Evolutionary conservation across 2,113 vertebrate species (phyloP), one percentile per base, ranked within the genome.

Genomic region (Nothoprocta perdicaria): DNA sequence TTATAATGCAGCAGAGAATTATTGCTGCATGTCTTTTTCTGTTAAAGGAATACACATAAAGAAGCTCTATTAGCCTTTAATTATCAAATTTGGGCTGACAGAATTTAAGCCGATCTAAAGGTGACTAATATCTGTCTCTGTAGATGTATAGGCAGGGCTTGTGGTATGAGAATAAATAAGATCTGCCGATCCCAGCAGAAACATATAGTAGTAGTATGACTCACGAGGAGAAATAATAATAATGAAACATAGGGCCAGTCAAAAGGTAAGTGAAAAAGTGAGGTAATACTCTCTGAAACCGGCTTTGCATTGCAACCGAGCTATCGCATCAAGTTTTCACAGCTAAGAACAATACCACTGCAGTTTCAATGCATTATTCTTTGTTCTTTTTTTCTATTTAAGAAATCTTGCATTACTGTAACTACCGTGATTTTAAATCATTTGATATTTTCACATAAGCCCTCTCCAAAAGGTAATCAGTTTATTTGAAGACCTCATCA

Each of bases 191-290:
- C 26, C 86, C 33, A 45, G 53, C 35, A 66, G 66, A 76, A 90
- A 90, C 63, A 86, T 80, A 14, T 2, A 94, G 31, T 82, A 89
- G 85, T 69, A 23, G 35, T 58, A 4, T 21, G 55, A 94, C 21
- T 87, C 57, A 61, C 50, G 45, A 79, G 27, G 69, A 89, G 65
- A 77, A 89, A 78, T 84, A 69, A 82, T 82, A 69, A 87, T 81
- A 65, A 68, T 60, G 60, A 87, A 55, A 66, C 62, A 68, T 8
- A 74, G 38, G 43, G 22, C 61, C 31, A 60, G 60, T n/a, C 73
- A 68, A 87, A 86, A 89, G 67, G 63, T 67, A 92, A 92, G 89
- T 74, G 61, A 33, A 61, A 62, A 83, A 92, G 38, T 12, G 23
- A 48, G 60, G 41, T 29, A 74, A 74, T 46, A 41, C 19, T 65